These are phyloP conservation scores for Gryon sp. DNA, from an alignment of 1,140 invertebrate genomes.

Conservation along the genomic window DNA sequence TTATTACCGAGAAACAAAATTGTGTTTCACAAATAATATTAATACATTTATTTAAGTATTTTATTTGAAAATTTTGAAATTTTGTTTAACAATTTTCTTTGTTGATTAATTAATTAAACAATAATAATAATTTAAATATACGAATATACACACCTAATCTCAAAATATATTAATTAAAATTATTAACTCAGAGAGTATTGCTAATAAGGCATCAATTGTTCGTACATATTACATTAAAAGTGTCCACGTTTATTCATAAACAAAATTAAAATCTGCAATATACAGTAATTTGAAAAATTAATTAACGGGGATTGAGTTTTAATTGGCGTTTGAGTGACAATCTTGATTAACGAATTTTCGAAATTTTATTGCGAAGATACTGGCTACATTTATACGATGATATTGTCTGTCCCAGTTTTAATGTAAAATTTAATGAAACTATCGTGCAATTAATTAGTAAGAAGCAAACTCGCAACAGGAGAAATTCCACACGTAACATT, in stretches of 20 bases:
- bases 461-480: conserved; percentile 30
- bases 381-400: conserved; percentile 5
- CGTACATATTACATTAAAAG: too few relatives aligned
- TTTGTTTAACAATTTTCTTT: too few relatives aligned
- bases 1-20: too few relatives aligned
- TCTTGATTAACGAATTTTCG: conserved; percentile 7
- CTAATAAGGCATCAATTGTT: too few relatives aligned
- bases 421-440: conserved; percentile 50
- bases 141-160: too few relatives aligned
- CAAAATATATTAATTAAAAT: not conserved
- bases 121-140: too few relatives aligned
- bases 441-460: conserved; percentile 40
- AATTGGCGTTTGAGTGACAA: conserved; percentile 8
- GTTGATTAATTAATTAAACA: too few relatives aligned
- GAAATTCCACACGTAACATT: conserved; percentile 55
- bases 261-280: not conserved
- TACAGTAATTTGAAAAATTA: not conserved
- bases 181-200: too few relatives aligned
- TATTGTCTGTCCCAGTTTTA: conserved; percentile 15
- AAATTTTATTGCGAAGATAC: conserved; percentile 18
- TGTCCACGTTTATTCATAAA: not conserved
- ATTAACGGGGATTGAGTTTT: conserved; percentile 9
- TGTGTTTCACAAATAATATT: too few relatives aligned
- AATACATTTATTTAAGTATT: too few relatives aligned
- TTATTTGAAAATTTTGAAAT: too few relatives aligned